Evolutionary conservation across 2,797 vertebrate species (phyloP).

Genomic region (Synaphobranchus kaupii): DNA sequence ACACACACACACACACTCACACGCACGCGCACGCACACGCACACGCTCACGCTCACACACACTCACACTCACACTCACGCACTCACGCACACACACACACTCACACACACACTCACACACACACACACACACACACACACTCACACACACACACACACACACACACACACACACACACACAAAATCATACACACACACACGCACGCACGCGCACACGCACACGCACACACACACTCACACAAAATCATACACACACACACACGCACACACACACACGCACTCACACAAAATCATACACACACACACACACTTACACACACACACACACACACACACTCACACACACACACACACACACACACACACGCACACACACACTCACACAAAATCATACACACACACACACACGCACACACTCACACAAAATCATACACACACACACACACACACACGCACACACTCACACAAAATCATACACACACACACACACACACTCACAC

Average conservation of each 20-base stretch:
- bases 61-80: not conserved
- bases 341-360: not conserved
- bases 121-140: conserved; percentile 12
- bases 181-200: not conserved
- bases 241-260: not conserved
- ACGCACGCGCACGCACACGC: not conserved
- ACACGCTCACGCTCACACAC: not conserved
- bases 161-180: conserved; percentile 15
- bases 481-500: too few species aligned
- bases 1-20: not conserved
- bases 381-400: too few species aligned
- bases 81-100: not conserved
- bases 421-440: too few species aligned
- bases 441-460: not conserved
- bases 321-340: not conserved
- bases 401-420: not conserved
- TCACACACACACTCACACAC: too few species aligned
- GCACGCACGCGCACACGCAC: not conserved
- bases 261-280: too few species aligned
- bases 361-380: not conserved
- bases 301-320: too few species aligned
- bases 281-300: too few species aligned
- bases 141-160: conserved; percentile 21
- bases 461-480: not conserved
- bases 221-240: not conserved